These are phyloP conservation scores for Drosophila melanosoma DNA, from an alignment of 2,888 invertebrate genomes.

Conservation along the genomic window DNA sequence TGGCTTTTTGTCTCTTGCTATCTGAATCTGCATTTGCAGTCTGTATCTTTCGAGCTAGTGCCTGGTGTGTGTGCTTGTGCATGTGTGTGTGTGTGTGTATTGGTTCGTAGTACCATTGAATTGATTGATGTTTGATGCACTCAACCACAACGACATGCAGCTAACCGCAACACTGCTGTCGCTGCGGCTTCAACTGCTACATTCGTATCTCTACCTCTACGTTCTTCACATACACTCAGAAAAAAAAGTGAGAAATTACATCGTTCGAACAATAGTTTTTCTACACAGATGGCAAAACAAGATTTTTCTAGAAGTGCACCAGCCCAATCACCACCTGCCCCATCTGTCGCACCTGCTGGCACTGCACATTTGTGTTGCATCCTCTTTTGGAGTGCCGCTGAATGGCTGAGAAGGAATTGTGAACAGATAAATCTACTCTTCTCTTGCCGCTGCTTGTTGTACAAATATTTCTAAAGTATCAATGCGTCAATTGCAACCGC, in stretches of 20 bases:
- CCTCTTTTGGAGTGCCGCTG: slow-evolving; percentile 56
- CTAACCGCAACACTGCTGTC: slow-evolving; percentile 69
- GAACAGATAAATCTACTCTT: slow-evolving; percentile 23
- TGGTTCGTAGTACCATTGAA: slow-evolving; percentile 73
- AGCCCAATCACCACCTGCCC: background rate
- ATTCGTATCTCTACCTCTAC: slow-evolving; percentile 11
- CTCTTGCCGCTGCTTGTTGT: slow-evolving; percentile 16
- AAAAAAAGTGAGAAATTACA: background rate
- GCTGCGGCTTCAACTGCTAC: slow-evolving; percentile 35
- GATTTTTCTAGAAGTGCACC: background rate
- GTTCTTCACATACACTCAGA: slow-evolving; percentile 3
- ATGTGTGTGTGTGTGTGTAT: slow-evolving; percentile 29
- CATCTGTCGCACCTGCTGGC: slow-evolving; percentile 35
- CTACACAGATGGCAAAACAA: no score
- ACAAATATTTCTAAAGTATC: slow-evolving; percentile 26
- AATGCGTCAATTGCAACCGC: slow-evolving; percentile 31
- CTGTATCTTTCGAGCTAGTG: slow-evolving; percentile 2
- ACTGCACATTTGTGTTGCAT: slow-evolving; percentile 73
- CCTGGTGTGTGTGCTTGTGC: background rate
- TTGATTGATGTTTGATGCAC: slow-evolving; percentile 80
- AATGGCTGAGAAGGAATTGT: slow-evolving; percentile 46
- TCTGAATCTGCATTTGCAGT: slow-evolving; percentile 32
- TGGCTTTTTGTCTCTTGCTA: slow-evolving; percentile 34
- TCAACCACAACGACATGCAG: slow-evolving; percentile 77
- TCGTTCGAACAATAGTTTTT: background rate